Evolutionary conservation across 2,888 invertebrate genomes (phyloP).

Genomic region (Chesias legatella): DNA sequence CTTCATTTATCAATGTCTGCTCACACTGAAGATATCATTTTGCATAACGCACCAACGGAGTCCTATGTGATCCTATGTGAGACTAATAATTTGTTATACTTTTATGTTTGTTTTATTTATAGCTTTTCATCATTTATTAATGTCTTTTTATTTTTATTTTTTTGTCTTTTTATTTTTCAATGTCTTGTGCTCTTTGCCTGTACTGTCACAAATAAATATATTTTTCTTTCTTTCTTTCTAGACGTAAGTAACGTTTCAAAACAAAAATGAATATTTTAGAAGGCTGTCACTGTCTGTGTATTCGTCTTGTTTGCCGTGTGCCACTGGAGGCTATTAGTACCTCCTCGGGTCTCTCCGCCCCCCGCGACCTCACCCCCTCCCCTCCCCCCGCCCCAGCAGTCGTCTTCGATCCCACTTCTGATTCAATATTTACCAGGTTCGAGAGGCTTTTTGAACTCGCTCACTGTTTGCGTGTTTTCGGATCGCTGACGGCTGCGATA

Average conservation of each 20-base stretch:
- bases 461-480: slow-evolving; percentile 78
- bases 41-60: slow-evolving; percentile 28
- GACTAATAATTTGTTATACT: no score
- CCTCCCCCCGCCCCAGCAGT: slow-evolving; percentile 49
- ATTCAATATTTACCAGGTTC: slow-evolving; percentile 79
- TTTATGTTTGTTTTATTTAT: no score
- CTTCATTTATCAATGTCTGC: no score
- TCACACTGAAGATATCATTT: neutral
- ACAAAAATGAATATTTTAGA: slow-evolving; percentile 69
- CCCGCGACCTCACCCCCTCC: slow-evolving; percentile 29
- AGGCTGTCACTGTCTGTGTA: slow-evolving; percentile 63
- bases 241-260: slow-evolving; percentile 51
- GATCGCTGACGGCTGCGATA: slow-evolving; percentile 77
- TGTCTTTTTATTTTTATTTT: no score
- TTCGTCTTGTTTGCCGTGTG: slow-evolving; percentile 69
- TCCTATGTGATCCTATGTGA: no score
- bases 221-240: no score
- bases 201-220: no score
- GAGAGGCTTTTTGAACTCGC: slow-evolving; percentile 76
- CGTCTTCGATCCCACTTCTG: slow-evolving; percentile 77
- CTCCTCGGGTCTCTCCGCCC: slow-evolving; percentile 30
- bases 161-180: no score
- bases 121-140: no score
- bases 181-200: no score
- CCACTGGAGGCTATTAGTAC: slow-evolving; percentile 80